phyloP scores from a whole-genome alignment of 2,797 vertebrate species.

The Chelmon rostratus region DNA sequence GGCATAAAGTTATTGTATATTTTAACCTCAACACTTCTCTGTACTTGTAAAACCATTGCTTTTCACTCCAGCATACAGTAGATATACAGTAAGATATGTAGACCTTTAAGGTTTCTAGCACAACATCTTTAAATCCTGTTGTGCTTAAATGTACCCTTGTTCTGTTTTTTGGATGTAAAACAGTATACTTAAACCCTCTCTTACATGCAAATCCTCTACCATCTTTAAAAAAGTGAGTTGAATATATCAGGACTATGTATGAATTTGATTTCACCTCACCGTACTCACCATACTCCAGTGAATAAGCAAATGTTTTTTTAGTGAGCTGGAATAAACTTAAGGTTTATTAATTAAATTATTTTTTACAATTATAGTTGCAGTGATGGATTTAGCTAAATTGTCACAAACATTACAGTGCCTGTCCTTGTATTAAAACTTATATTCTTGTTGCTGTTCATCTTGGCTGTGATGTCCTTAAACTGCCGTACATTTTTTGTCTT shows the following conservation, averaged over 20 bases:
- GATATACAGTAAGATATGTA: background rate
- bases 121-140: background rate
- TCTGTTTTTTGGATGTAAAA: background rate
- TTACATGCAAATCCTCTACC: background rate
- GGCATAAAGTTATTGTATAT: background rate
- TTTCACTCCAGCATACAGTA: background rate
- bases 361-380: background rate
- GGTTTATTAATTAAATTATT: background rate
- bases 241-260: background rate
- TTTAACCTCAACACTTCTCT: background rate
- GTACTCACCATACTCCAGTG: background rate
- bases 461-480: background rate
- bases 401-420: background rate
- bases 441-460: conserved; percentile 10
- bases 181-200: background rate
- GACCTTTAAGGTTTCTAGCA: background rate
- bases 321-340: background rate
- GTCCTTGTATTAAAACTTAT: background rate
- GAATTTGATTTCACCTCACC: background rate
- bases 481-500: conserved; percentile 1
- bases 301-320: background rate
- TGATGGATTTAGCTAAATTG: background rate
- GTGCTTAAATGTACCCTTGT: background rate
- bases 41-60: background rate
- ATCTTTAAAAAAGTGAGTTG: background rate